Evolutionary conservation across 1,140 invertebrate species (phyloP), one percentile per base, ranked within the genome.

Genomic region (Drosophila sp.): DNA sequence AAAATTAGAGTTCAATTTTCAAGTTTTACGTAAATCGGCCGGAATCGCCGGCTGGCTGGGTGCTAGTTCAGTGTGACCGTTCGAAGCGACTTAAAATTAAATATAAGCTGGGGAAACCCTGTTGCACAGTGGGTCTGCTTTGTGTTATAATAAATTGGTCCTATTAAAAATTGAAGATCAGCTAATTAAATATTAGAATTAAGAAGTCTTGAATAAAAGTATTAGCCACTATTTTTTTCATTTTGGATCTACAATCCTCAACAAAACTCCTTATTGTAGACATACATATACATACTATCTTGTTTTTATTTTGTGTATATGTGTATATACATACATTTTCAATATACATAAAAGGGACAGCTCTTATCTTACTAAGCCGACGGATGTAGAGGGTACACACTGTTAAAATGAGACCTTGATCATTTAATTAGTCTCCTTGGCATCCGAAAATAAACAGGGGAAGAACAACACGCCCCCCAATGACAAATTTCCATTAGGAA

Each of bases 1-100:
- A 25, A 32, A 35, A 23, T 54, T 65, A 35, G 10, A 35, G 38
- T 41, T 30, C 25, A 30, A 17, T 40, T 71, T 62, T 25, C 25
- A 72, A 56, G 60, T 44, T 87, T 87, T 87, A 87, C 84, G 84
- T 87, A 87, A 87, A 89, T 77, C 62, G 57, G 66, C 72, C 82
- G 83, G 79, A 83, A 65, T 80, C 38, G 82, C 83, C 83, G 83
- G 83, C 66, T 44, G 83, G 83, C 57, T 44, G 54, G 40, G n/a
- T 27, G 57, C 70, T 81, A 63, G 61, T 60, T 66, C 47, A 58
- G 56, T 58, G 56, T 58, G 44, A 27, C 44, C 44, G 44, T 50
- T 10, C 27, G 2, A 10, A 1, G 7, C 8, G 7, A 50, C 17
- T 17, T 17, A 17, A 17, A 4, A 38, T 1, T 11, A 50, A 27